Percentiles rank a stretch among this genome's conserved stretches.
phyloP scores from a whole-genome alignment of 2,888 invertebrate genomes.

The Chydorus sphaericus region DNA sequence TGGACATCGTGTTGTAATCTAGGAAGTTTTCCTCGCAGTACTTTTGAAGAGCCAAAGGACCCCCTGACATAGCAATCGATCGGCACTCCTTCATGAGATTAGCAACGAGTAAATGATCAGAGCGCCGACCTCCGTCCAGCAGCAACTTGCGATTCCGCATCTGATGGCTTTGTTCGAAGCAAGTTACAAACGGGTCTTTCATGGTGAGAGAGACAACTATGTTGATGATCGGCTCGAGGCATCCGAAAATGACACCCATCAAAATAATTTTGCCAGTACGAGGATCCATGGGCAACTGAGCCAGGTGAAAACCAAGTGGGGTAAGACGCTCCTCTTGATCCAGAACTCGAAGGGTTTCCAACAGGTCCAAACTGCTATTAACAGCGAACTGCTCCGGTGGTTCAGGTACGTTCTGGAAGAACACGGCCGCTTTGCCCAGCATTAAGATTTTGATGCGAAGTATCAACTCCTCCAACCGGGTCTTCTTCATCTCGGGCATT shows the following conservation, averaged over 20 bases:
- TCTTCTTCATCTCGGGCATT: constrained; percentile 68
- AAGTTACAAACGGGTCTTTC: constrained; percentile 65
- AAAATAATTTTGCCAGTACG: constrained; percentile 80
- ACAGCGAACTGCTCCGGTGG: constrained; percentile 55
- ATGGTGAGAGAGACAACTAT: constrained; percentile 75
- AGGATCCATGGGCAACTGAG: constrained; percentile 75
- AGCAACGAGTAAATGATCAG: constrained; percentile 63
- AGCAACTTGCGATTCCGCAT: constrained; percentile 43
- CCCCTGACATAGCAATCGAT: constrained; percentile 24
- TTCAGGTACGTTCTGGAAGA: constrained; percentile 55
- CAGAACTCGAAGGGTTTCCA: constrained; percentile 51
- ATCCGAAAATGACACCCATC: constrained; percentile 71
- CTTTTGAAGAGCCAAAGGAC: constrained; percentile 26
- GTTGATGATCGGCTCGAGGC: constrained; percentile 74
- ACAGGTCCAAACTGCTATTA: constrained; percentile 37
- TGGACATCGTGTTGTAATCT: constrained; percentile 43
- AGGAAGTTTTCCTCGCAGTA: constrained; percentile 65
- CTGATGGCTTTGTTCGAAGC: constrained; percentile 45
- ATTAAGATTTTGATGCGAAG: constrained; percentile 64
- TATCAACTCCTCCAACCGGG: constrained; percentile 68
- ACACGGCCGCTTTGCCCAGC: constrained; percentile 46
- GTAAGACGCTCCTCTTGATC: constrained; percentile 61
- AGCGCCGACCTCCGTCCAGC: constrained; percentile 46
- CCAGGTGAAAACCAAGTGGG: constrained; percentile 78
- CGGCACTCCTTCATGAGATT: constrained; percentile 53